Evolutionary conservation across 2,113 vertebrate genomes (phyloP), one percentile per base, ranked within the genome.

Genomic region (Pangasianodon gigas): DNA sequence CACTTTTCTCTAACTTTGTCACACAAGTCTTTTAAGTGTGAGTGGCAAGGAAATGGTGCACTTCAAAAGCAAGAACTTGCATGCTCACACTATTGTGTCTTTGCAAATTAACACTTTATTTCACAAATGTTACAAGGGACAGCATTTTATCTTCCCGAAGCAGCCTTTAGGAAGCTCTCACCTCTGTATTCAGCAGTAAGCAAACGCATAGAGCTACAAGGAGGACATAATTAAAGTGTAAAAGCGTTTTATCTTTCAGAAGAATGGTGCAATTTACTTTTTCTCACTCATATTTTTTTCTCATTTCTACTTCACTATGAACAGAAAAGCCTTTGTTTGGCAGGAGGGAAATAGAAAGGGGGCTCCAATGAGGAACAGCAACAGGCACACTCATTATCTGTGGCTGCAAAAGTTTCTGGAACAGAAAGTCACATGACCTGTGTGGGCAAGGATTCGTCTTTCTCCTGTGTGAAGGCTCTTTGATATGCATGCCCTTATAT

Each of bases 241-340:
- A 95, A 94, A 93, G 93, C 90, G 90, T 95, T 95, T 96, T 92
- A 96, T 95, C 93, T 96, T 92, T 71, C 87, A 56, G 56, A 92
- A 93, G 91, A 94, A 95, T 92, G 86, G 62, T 92, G 88, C 91
- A 90, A 94, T 95, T 94, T 94, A 94, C 94, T 94, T 93, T 89
- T 87, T 71, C 32, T 69, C 44, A 87, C 37, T 44, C 90, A 90
- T 92, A 91, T 84, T 91, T 82, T 77, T 91, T 92, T 93, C 89
- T 93, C 87, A 41, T 94, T 93, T 95, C 93, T 94, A 84, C 87
- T 92, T 87, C 1, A 10, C 89, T 74, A 92, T 94, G 94, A 95
- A 96, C 95, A 96, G 94, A 96, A 89, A 85, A 92, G 88, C 90
- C 94, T 95, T 94, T 96, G 94, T 96, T 94, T 94, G 90, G 87